Percentiles rank a stretch among this genome's conserved stretches.
phyloP scores from a whole-genome alignment of 2,113 vertebrate genomes.

The Anarrhichthys ocellatus region DNA sequence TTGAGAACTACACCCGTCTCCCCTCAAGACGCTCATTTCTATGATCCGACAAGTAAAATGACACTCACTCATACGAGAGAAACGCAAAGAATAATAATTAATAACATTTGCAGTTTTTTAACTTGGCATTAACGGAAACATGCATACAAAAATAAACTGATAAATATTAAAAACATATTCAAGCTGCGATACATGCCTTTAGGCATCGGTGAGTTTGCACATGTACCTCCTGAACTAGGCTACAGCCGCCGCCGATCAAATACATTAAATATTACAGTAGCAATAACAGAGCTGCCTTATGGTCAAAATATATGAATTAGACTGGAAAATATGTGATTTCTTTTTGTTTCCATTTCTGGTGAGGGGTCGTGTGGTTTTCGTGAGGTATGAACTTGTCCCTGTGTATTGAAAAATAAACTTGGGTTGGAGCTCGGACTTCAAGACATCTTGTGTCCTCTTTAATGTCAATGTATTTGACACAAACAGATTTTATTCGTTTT shows the following conservation, averaged over 20 bases:
- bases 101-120: conserved; percentile 24
- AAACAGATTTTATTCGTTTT: conserved; percentile 1
- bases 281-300: conserved; percentile 81
- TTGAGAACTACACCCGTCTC: not conserved
- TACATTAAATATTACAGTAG: conserved; percentile 81
- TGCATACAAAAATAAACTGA: conserved; percentile 71
- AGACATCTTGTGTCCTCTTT: conserved; percentile 27
- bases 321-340: conserved; percentile 25
- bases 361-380: conserved; percentile 50
- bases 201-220: conserved; percentile 46
- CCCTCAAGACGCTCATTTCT: not conserved
- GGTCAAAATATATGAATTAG: conserved; percentile 50
- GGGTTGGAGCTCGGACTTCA: conserved; percentile 40
- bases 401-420: conserved; percentile 42
- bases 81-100: conserved; percentile 9
- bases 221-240: conserved; percentile 41
- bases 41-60: conserved; percentile 6
- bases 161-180: conserved; percentile 76
- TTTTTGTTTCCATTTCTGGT: conserved; percentile 28
- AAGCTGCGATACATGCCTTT: conserved; percentile 52
- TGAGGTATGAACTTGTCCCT: conserved; percentile 77
- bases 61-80: conserved; percentile 22
- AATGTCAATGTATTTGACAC: conserved; percentile 39
- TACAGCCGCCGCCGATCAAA: conserved; percentile 58
- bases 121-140: conserved; percentile 71